Conservation (phyloP, 2,797 vertebrate species). For the Gymnocypris eckloni region DNA sequence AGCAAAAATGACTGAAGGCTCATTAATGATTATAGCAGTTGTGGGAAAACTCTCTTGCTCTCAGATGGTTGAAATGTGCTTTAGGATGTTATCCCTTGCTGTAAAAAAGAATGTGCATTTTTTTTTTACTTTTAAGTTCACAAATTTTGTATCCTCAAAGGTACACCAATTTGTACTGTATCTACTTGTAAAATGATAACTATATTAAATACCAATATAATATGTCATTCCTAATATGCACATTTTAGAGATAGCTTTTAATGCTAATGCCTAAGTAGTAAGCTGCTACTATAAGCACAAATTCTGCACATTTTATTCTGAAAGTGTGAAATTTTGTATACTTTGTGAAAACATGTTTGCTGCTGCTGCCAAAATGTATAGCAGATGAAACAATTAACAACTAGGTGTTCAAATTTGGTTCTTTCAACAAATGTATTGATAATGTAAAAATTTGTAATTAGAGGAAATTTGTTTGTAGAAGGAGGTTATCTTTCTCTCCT, state of each 20-base stretch:
- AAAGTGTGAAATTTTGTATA: background rate
- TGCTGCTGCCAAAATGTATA: background rate
- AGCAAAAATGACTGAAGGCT: background rate
- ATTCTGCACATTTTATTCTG: background rate
- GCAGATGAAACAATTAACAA: too few relatives aligned
- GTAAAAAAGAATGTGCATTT: background rate
- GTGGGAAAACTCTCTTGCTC: background rate
- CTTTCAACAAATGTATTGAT: background rate
- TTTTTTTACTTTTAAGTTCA: background rate
- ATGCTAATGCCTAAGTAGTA: background rate
- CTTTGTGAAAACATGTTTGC: background rate
- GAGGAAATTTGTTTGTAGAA: background rate
- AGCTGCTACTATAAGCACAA: background rate
- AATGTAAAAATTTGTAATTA: too few relatives aligned
- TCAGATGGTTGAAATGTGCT: background rate
- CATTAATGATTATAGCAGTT: background rate
- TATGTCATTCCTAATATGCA: background rate
- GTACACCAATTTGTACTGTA: background rate
- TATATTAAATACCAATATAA: too few relatives aligned
- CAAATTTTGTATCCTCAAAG: background rate
- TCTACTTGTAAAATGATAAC: background rate
- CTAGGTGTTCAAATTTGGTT: background rate
- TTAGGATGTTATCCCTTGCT: background rate
- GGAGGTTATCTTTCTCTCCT: background rate
- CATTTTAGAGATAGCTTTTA: background rate